Evolutionary conservation across 1,140 invertebrate genomes (phyloP), one percentile per base, ranked within the genome.

Genomic region (Macrotrachela quadricornifera): DNA sequence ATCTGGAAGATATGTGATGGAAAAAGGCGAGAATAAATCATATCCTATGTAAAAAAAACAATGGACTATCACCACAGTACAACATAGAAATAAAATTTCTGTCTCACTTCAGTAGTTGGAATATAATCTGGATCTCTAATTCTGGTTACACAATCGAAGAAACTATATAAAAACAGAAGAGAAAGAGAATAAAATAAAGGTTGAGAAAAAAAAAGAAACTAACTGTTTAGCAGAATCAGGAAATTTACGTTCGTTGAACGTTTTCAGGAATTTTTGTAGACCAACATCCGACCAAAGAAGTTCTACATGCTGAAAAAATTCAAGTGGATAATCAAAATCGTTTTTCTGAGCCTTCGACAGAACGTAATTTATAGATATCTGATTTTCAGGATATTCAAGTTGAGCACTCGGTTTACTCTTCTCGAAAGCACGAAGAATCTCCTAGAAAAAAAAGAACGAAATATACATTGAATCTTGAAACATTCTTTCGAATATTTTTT

Each of bases 201-300:
- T n/a, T n/a, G n/a, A n/a, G n/a, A n/a, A n/a, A n/a, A n/a, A n/a
- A n/a, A 41, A n/a, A 41, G 14, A 15, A 10, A 82, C 83, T 80
- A 73, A 96, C 86, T 97, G 97, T 80, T 97, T 94, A 69, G 92
- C 92, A 77, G 91, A 96, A 77, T 97, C 92, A 69, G 97, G 96
- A 63, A 97, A 80, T 75, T 99, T 92, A 76, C 96, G 97, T 76
- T 97, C 91, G 74, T 96, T 94, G 69, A 86, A 90, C 67, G 91
- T 78, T 69, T 94, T 87, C 72, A 82, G 97, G 62, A 87, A 92
- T 55, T 77, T 72, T 70, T 83, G 80, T 59, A 97, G 88, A 51
- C 91, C 92, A 67, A 75, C 77, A 73, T 97, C 92, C 70, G 82
- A 81, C 92, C 92, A 97, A 62, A 96, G 77, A 59, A 78, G 80